phyloP scores from a whole-genome alignment of 2,888 invertebrate genomes.

The Odontomyia ornata region DNA sequence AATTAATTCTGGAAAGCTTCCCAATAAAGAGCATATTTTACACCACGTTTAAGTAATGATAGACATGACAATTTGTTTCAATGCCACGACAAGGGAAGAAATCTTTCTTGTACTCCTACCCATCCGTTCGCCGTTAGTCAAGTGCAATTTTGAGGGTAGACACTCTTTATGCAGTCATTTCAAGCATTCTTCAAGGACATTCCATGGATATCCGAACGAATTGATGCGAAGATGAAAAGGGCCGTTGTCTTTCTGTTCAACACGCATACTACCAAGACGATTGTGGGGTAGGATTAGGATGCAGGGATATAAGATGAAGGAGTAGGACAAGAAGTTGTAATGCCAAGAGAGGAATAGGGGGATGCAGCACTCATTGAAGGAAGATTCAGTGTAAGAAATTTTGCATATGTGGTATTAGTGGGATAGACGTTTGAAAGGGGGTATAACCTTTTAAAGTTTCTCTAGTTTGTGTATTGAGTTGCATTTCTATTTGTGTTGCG shows the following conservation, averaged over 20 bases:
- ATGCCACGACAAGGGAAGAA: background rate
- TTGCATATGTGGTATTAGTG: no score
- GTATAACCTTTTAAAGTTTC: no score
- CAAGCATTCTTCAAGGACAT: background rate
- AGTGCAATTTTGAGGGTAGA: background rate
- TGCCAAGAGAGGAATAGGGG: no score
- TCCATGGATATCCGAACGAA: background rate
- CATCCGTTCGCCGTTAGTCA: background rate
- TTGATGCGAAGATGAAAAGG: background rate
- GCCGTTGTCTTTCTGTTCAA: background rate
- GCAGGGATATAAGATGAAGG: no score
- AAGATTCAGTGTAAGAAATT: no score
- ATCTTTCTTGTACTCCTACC: background rate
- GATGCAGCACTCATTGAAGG: no score
- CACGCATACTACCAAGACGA: no score
- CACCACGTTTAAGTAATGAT: background rate
- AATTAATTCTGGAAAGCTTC: background rate
- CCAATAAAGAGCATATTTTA: background rate
- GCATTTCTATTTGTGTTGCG: no score
- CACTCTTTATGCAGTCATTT: background rate
- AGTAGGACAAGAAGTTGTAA: no score
- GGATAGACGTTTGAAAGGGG: no score
- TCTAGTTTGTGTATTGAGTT: no score
- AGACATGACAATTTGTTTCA: slow-evolving; percentile 7
- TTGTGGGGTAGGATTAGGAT: no score